These are phyloP conservation scores for Lymantria dispar DNA, from an alignment of 2,888 invertebrate genomes.

Conservation along the genomic window DNA sequence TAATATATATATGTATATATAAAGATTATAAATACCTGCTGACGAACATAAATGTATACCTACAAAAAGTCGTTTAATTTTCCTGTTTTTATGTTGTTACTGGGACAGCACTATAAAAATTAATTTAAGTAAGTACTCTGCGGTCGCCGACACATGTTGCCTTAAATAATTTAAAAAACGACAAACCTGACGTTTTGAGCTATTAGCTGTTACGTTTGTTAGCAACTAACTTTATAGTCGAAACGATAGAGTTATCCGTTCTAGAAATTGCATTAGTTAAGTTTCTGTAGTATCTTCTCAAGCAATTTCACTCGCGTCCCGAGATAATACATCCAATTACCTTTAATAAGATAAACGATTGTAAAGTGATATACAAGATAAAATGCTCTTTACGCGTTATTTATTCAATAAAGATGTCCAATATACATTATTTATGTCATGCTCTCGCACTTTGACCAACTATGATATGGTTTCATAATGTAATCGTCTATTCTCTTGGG, in stretches of 20 bases:
- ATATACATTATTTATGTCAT: no score
- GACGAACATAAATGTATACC: no score
- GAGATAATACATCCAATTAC: slow-evolving; percentile 29
- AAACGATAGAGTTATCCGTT: background rate
- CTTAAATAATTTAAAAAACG: no score
- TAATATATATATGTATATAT: no score
- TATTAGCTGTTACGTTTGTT: background rate
- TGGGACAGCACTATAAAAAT: no score
- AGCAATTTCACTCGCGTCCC: slow-evolving; percentile 8
- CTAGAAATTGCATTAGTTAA: background rate
- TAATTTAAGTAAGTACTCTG: no score
- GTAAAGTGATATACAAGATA: slow-evolving; percentile 22
- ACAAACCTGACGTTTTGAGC: no score
- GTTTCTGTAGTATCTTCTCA: background rate
- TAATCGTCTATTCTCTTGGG: no score
- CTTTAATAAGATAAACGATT: slow-evolving; percentile 32
- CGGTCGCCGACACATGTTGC: no score
- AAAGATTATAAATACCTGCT: no score
- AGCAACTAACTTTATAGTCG: background rate
- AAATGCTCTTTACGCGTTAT: slow-evolving; percentile 14
- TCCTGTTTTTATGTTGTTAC: no score
- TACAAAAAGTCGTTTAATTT: no score
- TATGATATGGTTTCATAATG: background rate
- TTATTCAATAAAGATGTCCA: slow-evolving; percentile 15
- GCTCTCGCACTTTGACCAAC: background rate